Conservation (phyloP, 2,113 vertebrate genomes). For the Fukomys damarensis region DNA sequence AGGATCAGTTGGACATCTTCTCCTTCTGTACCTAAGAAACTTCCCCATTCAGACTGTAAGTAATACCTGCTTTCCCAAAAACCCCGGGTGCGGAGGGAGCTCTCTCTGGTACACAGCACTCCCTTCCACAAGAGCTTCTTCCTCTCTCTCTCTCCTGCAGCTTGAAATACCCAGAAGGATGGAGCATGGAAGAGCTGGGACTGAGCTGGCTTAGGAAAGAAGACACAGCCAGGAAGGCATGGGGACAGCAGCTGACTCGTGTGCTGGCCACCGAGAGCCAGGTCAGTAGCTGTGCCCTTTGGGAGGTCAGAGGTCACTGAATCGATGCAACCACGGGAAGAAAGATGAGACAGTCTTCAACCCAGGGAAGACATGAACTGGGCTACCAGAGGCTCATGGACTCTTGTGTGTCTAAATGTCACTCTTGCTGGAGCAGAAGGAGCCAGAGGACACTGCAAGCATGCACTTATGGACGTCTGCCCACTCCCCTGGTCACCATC, state of each 20-base stretch:
- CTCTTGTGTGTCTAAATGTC: not conserved
- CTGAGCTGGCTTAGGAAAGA: not conserved
- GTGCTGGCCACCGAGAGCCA: not conserved
- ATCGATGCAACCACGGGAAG: accelerated
- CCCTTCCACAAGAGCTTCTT: not conserved
- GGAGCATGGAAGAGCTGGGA: not conserved
- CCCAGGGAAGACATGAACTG: accelerated
- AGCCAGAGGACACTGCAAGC: not conserved
- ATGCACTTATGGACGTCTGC: not conserved
- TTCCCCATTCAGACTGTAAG: too few species aligned
- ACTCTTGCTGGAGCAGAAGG: not conserved
- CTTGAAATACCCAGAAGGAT: not conserved
- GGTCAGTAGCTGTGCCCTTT: not conserved
- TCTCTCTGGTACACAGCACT: not conserved
- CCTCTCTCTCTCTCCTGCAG: not conserved
- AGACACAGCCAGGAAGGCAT: not conserved
- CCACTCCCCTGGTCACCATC: not conserved
- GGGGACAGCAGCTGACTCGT: not conserved
- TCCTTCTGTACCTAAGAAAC: not conserved
- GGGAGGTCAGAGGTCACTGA: not conserved
- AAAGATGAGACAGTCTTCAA: not conserved
- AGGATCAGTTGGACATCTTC: not conserved
- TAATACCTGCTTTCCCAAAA: not conserved
- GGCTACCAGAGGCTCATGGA: not conserved
- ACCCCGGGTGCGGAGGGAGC: not conserved